Conservation (phyloP, 2,113 vertebrate species). For the Cranoglanis bouderius region DNA sequence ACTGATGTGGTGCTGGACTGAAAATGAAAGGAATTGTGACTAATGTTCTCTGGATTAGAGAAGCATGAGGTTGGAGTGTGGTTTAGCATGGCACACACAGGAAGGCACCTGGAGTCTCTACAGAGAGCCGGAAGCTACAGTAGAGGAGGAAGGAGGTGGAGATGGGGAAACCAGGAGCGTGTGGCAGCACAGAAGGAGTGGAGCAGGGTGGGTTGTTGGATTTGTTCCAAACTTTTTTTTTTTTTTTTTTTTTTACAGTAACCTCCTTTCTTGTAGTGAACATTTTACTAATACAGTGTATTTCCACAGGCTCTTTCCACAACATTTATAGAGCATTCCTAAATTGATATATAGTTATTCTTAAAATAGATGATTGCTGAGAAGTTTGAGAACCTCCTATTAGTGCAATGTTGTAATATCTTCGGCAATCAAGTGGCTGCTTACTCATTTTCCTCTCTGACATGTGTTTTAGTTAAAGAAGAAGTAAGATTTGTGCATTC, state of each 20-base stretch:
- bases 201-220: conserved; percentile 2
- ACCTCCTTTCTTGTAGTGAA: background rate
- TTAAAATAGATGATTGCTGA: background rate
- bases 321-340: background rate
- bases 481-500: background rate
- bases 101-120: conserved; percentile 34
- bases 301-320: background rate
- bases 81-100: conserved; percentile 22
- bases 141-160: conserved; percentile 48
- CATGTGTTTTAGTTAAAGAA: background rate
- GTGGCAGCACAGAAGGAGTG: conserved; percentile 52
- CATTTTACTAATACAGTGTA: background rate
- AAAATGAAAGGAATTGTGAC: background rate
- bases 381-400: background rate
- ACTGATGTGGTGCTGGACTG: background rate
- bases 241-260: conserved; percentile 1
- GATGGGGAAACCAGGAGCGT: conserved; percentile 51
- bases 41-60: background rate
- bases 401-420: background rate
- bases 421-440: background rate
- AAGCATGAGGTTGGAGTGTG: background rate
- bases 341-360: conserved; percentile 13
- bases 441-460: background rate
- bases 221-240: background rate
- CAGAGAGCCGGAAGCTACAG: conserved; percentile 20